Percentiles rank a stretch among this genome's conserved stretches.
phyloP scores from a whole-genome alignment of 2,888 invertebrate species.

The Oasisia sp. region DNA sequence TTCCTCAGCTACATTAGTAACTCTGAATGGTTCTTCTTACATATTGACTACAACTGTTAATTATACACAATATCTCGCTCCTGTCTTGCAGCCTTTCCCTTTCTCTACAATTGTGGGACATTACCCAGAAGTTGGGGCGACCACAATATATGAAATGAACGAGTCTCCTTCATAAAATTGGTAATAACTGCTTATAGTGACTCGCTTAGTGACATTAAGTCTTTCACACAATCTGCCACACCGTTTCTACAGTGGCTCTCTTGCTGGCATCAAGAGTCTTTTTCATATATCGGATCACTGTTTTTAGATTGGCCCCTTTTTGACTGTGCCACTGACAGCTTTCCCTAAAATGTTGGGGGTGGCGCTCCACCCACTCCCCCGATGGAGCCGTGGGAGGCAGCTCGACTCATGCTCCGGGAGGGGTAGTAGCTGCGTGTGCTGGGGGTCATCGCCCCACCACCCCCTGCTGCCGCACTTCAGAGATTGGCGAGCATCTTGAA shows the following conservation, averaged over 20 bases:
- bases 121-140: too few relatives aligned
- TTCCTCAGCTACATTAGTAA: background rate
- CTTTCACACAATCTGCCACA: too few relatives aligned
- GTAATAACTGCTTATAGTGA: too few relatives aligned
- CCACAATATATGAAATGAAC: too few relatives aligned
- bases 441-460: conserved; percentile 10
- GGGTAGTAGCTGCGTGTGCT: background rate
- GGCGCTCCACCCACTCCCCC: background rate
- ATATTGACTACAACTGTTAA: background rate
- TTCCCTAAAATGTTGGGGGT: background rate
- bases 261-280: background rate
- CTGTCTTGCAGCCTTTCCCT: too few relatives aligned
- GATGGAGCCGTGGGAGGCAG: background rate
- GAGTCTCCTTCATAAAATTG: too few relatives aligned
- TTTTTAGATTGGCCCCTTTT: background rate
- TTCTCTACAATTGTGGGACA: too few relatives aligned
- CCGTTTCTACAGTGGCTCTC: background rate
- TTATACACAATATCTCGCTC: background rate
- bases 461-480: conserved; percentile 32
- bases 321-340: background rate
- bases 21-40: background rate
- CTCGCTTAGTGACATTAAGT: too few relatives aligned
- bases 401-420: background rate
- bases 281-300: background rate
- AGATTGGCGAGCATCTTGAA: conserved; percentile 42